Percentiles rank a stretch among this genome's conserved stretches.
These are phyloP conservation scores for Cercopithecus petaurista DNA, from an alignment of 2,797 vertebrate genomes.

Conservation along the genomic window DNA sequence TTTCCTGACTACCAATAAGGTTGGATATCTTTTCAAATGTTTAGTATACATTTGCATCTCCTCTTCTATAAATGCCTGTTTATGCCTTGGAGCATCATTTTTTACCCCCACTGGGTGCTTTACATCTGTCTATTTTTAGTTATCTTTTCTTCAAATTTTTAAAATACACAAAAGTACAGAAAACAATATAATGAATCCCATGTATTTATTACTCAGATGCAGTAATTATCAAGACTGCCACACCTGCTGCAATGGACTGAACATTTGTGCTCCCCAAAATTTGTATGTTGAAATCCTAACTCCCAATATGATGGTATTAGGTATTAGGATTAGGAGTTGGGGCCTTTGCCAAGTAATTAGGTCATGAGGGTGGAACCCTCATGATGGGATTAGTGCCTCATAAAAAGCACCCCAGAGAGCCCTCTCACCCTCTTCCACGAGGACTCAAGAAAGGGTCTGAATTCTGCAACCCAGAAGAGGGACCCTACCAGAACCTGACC, in stretches of 20 bases:
- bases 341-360: background rate
- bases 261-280: background rate
- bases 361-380: background rate
- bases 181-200: background rate
- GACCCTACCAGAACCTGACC: background rate
- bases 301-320: background rate
- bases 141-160: background rate
- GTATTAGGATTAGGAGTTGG: background rate
- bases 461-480: background rate
- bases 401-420: background rate
- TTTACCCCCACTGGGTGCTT: background rate
- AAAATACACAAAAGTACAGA: slow-evolving; percentile 38
- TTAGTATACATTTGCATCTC: background rate
- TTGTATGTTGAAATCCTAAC: background rate
- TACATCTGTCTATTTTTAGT: background rate
- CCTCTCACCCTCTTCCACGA: background rate
- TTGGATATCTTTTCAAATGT: slow-evolving; percentile 5
- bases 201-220: background rate
- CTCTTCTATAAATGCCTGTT: background rate
- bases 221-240: background rate
- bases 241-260: background rate
- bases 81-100: background rate
- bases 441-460: background rate
- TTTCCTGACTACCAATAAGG: background rate
- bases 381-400: background rate